phyloP scores from a whole-genome alignment of 1,140 invertebrate genomes.

The Drosophila setifemur region DNA sequence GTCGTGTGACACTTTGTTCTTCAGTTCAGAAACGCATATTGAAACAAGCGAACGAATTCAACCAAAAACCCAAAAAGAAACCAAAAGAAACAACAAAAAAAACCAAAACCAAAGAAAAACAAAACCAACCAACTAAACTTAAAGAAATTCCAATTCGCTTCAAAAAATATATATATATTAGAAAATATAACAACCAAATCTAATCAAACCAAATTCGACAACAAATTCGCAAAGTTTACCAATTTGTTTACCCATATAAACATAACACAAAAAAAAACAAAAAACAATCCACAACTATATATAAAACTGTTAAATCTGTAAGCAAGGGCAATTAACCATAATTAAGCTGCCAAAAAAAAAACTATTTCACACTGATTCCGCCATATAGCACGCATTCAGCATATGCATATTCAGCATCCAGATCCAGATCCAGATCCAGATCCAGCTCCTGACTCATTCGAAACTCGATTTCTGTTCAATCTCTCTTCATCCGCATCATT shows the following conservation, averaged over 20 bases:
- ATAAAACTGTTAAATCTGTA: slow-evolving; percentile 71
- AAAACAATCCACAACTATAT: slow-evolving; percentile 36
- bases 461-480: slow-evolving; percentile 28
- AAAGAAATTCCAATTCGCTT: slow-evolving; percentile 42
- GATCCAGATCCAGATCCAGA: too few relatives aligned
- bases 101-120: slow-evolving; percentile 20
- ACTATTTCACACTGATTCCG: slow-evolving; percentile 12
- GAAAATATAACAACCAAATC: slow-evolving; percentile 54
- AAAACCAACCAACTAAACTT: slow-evolving; percentile 39
- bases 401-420: too few relatives aligned
- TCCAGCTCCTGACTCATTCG: slow-evolving; percentile 5
- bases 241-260: slow-evolving; percentile 52
- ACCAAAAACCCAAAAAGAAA: slow-evolving; percentile 19
- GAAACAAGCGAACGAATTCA: slow-evolving; percentile 20
- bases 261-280: slow-evolving; percentile 28
- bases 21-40: slow-evolving; percentile 65
- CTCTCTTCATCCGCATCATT: slow-evolving; percentile 29
- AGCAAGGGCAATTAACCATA: slow-evolving; percentile 49
- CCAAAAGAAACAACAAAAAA: slow-evolving; percentile 29
- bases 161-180: slow-evolving; percentile 40
- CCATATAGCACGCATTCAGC: not conserved
- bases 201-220: slow-evolving; percentile 69
- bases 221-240: slow-evolving; percentile 54
- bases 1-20: slow-evolving; percentile 81
- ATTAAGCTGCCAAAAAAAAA: slow-evolving; percentile 18